These are phyloP conservation scores for Nephrotoma guestfalica DNA, from an alignment of 2,888 invertebrate species.

Conservation along the genomic window DNA sequence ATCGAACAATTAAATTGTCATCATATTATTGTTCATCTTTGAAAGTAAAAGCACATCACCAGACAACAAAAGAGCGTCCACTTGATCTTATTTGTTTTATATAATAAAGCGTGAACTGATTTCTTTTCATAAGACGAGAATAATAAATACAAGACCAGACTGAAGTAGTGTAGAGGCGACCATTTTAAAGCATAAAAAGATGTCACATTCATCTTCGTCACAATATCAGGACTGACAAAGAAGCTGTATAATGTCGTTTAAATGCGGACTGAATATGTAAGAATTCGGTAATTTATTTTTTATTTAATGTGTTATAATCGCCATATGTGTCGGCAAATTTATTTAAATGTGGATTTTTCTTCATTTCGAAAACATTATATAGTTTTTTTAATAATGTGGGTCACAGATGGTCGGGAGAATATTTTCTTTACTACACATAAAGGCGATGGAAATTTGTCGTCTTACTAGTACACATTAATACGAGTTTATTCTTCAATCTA, in stretches of 20 bases:
- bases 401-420: not conserved
- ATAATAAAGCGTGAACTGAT: not conserved
- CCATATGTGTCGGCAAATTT: not conserved
- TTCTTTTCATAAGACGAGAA: not conserved
- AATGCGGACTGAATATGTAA: not conserved
- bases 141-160: not conserved
- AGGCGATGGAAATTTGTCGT: not conserved
- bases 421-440: not conserved
- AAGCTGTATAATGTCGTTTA: not conserved
- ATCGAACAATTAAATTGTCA: not conserved
- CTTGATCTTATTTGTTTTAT: not conserved
- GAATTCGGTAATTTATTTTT: not conserved
- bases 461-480: not conserved
- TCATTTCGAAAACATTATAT: not conserved
- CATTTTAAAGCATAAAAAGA: not conserved
- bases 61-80: not conserved
- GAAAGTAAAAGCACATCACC: not conserved
- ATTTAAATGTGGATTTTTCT: not conserved
- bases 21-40: not conserved
- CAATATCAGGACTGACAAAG: not conserved
- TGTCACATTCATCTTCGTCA: not conserved
- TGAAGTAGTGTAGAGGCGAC: not conserved
- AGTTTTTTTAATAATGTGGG: not conserved
- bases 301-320: not conserved
- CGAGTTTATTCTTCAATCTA: not conserved